Base-by-base conservation (phyloP, 2,888 invertebrate species). In the Dryomyza anilis region DNA sequence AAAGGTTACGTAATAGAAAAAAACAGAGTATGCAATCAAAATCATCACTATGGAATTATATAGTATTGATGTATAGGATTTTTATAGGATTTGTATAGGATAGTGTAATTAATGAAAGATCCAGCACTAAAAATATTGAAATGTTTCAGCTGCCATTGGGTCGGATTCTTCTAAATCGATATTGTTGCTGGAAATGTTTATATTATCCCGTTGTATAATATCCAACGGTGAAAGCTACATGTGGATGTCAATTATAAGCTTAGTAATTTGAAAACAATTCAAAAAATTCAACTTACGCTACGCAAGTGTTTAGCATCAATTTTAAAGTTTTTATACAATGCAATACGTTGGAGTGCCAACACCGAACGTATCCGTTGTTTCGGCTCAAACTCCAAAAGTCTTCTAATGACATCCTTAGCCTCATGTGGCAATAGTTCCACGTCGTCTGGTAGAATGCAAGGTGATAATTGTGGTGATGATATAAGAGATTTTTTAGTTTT, bases 271-370 rank as follows among this genome's bases (percentile, higher is more conserved):
- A 36, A 4, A 39, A 25, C 19, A n/a, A 63, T 23, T 10, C 16
- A 33, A 39, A 30, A 55, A 27, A 10, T 10, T 21, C 8, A 43
- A 72, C 72, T 72, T 71, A 80, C 79, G 50, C 72, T 73, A 16
- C 74, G 71, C 23, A 79, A 70, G 48, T 71, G 68, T 57, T 76
- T 70, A 3, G 74, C 58, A 21, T 77, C 74, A 59, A 81, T 70
- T 60, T 77, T 76, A 21, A 76, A 81, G 50, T 76, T 71, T 67
- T 78, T 78, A 63, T 73, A 81, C 50, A 81, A 70, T 43, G 81
- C 80, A 29, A 81, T 81, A 63, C 74, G 75, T 66, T 79, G 78
- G 53, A 81, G 69, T 2, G 74, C 70, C 68, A 81, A 69, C 7
- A 81, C 73, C 7, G 81, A 80, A 50, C 76, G 80, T 43, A 81